A percentile compares a stretch with the other conserved stretches of the same genome.
phyloP scores from a whole-genome alignment of 2,797 vertebrate genomes.

The Pteronotus mesoamericanus region DNA sequence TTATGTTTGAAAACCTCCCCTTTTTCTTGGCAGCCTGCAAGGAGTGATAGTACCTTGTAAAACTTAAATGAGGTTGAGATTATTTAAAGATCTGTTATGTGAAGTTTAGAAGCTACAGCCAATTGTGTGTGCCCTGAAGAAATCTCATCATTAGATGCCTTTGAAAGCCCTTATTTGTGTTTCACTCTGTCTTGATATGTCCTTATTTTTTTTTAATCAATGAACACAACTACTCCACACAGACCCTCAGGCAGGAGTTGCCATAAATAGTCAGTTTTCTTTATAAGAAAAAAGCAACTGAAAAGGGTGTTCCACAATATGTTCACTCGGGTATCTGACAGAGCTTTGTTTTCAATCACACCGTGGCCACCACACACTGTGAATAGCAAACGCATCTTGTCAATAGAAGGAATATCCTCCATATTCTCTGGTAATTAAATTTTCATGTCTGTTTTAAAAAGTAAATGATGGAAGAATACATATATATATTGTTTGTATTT shows the following conservation, averaged over 20 bases:
- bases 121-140: conserved; percentile 66
- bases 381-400: conserved; percentile 12
- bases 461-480: not conserved
- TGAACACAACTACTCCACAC: conserved; percentile 67
- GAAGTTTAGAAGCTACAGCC: conserved; percentile 65
- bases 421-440: not conserved
- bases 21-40: conserved; percentile 43
- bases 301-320: not conserved
- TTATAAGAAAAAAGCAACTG: conserved; percentile 29
- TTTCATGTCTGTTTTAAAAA: not conserved
- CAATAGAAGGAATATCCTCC: not conserved
- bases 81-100: conserved; percentile 67
- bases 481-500: not conserved
- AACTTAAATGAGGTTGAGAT: conserved; percentile 64
- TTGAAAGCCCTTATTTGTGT: conserved; percentile 74
- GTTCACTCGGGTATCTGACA: conserved; percentile 48
- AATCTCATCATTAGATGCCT: conserved; percentile 68
- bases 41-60: conserved; percentile 57
- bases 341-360: conserved; percentile 63
- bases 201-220: conserved; percentile 76
- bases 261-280: conserved; percentile 60
- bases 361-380: not conserved
- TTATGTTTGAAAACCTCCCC: conserved; percentile 41
- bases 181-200: conserved; percentile 71
- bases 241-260: conserved; percentile 66